phyloP scores from a whole-genome alignment of 1,140 invertebrate species.

The Ruditapes philippinarum region DNA sequence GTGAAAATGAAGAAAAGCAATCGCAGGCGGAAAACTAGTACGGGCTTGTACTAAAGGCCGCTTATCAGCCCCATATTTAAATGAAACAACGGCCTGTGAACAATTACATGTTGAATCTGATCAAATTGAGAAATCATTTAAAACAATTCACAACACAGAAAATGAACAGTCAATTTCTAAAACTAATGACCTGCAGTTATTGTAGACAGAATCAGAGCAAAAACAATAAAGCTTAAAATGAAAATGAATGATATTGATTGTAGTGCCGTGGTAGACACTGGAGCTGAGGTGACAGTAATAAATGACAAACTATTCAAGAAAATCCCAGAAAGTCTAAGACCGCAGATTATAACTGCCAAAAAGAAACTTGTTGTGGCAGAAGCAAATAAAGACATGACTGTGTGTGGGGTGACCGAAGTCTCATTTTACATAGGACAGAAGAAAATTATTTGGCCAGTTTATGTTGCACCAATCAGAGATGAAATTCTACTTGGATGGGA shows the following conservation, averaged over 20 bases:
- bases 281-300: constrained; percentile 52
- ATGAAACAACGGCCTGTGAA: no score
- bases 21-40: no score
- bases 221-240: neutral
- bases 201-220: neutral
- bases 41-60: no score
- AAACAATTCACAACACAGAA: no score
- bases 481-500: constrained; percentile 30
- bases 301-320: neutral
- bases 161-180: no score
- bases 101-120: no score
- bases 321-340: neutral
- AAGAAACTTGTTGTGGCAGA: constrained; percentile 42
- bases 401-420: constrained; percentile 26
- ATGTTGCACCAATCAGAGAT: constrained; percentile 29
- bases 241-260: neutral
- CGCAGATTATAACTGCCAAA: neutral
- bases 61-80: no score
- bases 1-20: no score
- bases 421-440: neutral
- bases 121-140: no score
- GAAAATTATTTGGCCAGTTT: neutral
- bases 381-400: constrained; percentile 43
- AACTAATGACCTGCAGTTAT: neutral
- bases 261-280: constrained; percentile 57